Evolutionary conservation across 2,888 invertebrate genomes (phyloP).

Genomic region (Parelbella ahira): DNA sequence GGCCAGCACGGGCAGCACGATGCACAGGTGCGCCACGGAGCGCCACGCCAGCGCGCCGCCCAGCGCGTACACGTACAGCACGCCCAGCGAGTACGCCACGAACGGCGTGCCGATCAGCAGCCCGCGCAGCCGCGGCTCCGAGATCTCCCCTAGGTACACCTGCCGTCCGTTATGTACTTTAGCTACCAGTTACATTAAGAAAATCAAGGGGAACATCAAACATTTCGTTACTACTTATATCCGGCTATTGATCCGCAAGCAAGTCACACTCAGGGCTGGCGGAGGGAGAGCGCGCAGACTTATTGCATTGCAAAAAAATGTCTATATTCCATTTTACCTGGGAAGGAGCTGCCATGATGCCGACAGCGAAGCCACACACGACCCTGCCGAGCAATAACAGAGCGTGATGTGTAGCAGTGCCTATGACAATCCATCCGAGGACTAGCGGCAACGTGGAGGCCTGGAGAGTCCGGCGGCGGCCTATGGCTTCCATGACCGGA

Average conservation of each 20-base stretch:
- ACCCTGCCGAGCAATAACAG: conserved; percentile 83
- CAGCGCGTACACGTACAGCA: conserved; percentile 85
- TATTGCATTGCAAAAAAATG: too few relatives aligned
- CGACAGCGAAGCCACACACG: conserved; percentile 86
- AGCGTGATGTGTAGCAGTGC: conserved; percentile 78
- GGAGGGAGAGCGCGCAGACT: too few relatives aligned
- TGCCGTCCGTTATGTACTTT: too few relatives aligned
- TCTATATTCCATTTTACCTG: too few relatives aligned
- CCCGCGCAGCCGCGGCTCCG: conserved; percentile 86
- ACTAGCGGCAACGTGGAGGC: conserved; percentile 83
- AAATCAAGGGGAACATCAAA: too few relatives aligned
- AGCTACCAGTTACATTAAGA: too few relatives aligned
- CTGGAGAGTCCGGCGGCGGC: conserved; percentile 84
- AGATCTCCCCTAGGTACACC: conserved; percentile 88
- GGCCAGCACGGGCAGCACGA: conserved; percentile 81
- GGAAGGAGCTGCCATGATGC: conserved; percentile 86
- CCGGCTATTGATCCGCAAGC: too few relatives aligned
- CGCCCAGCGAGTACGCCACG: conserved; percentile 87
- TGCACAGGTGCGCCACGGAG: conserved; percentile 83
- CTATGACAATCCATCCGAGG: conserved; percentile 85
- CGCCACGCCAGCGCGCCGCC: conserved; percentile 86
- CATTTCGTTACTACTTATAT: too few relatives aligned
- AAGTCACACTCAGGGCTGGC: too few relatives aligned
- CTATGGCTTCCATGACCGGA: conserved; percentile 85
- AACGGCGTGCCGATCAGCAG: conserved; percentile 85